phyloP scores from a whole-genome alignment of 2,888 invertebrate species.

The Margaritifera margaritifera region DNA sequence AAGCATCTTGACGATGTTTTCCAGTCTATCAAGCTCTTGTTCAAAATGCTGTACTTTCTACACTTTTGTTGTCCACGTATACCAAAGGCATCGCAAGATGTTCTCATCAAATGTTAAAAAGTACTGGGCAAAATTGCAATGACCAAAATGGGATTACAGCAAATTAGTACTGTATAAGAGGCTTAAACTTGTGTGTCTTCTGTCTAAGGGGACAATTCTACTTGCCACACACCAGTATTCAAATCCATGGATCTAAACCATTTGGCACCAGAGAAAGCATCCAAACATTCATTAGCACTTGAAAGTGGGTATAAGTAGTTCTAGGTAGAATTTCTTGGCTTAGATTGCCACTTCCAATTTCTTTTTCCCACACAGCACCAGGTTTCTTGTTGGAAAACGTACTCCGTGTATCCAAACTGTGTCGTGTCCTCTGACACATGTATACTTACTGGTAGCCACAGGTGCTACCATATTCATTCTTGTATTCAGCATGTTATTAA shows the following conservation, averaged over 20 bases:
- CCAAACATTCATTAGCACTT: conserved; percentile 26
- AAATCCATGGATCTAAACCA: conserved; percentile 33
- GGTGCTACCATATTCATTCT: too few species aligned
- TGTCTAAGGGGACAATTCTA: conserved; percentile 17
- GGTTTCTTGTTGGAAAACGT: too few species aligned
- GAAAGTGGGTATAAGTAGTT: conserved; percentile 35
- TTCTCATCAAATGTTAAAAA: too few species aligned
- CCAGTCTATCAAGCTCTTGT: conserved; percentile 5
- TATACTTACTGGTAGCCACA: too few species aligned
- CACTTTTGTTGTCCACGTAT: conserved; percentile 16
- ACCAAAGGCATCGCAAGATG: conserved; percentile 31
- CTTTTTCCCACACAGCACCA: too few species aligned
- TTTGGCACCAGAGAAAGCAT: conserved; percentile 25
- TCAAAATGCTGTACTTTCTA: conserved; percentile 1
- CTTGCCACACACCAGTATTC: conserved; percentile 34
- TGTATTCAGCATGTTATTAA: too few species aligned
- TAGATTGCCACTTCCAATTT: too few species aligned
- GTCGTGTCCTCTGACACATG: too few species aligned
- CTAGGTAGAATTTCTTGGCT: too few species aligned
- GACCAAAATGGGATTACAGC: conserved; percentile 34
- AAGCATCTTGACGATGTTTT: conserved; percentile 11
- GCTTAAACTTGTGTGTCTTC: conserved; percentile 30
- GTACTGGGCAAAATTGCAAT: too few species aligned
- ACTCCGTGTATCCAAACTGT: too few species aligned
- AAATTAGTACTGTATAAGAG: conserved; percentile 21